Evolutionary conservation across 2,888 invertebrate genomes (phyloP).

Genomic region (Plebejus anna): DNA sequence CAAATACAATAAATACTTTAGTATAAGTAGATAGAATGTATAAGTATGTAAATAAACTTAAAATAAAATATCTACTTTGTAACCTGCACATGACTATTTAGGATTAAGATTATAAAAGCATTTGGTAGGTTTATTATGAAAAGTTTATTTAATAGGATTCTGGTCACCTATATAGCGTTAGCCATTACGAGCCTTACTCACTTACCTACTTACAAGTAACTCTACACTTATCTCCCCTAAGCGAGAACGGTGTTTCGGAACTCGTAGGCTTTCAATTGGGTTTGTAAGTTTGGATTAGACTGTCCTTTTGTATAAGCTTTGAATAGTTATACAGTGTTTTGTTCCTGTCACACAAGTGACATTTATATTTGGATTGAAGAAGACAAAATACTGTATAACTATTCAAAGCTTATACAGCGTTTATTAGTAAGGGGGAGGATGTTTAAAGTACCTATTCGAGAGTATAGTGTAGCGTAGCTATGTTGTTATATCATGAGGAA

Average conservation of each 20-base stretch:
- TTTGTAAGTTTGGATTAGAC: slow-evolving; percentile 7
- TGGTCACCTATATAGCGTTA: neutral
- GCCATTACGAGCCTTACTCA: slow-evolving; percentile 22
- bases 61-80: too few species aligned
- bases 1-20: too few species aligned
- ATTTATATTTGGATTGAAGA: too few species aligned
- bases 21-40: too few species aligned
- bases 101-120: neutral
- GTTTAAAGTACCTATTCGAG: neutral
- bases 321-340: too few species aligned
- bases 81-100: neutral
- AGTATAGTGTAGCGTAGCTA: neutral
- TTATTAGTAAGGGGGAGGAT: too few species aligned
- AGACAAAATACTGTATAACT: too few species aligned
- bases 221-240: slow-evolving; percentile 29
- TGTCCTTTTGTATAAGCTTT: too few species aligned
- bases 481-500: too few species aligned
- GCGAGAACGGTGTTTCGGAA: slow-evolving; percentile 35
- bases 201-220: slow-evolving; percentile 24
- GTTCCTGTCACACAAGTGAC: too few species aligned
- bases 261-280: slow-evolving; percentile 37
- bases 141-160: neutral
- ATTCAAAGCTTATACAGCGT: too few species aligned
- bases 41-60: too few species aligned
- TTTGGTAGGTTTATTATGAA: neutral